Evolutionary conservation across 2,797 vertebrate genomes (phyloP).

Genomic region (Trichosurus vulpecula): DNA sequence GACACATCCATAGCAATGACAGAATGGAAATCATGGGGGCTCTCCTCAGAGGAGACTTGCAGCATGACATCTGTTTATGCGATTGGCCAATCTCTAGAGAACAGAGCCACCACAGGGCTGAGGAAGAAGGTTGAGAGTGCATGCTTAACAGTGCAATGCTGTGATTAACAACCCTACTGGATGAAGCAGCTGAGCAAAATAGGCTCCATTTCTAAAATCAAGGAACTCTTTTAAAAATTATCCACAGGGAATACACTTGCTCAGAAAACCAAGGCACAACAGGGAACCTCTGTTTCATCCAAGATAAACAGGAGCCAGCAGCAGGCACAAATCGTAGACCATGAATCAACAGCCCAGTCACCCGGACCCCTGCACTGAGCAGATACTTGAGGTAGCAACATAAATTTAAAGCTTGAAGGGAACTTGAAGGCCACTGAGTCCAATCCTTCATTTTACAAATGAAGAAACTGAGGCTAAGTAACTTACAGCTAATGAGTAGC

Average conservation of each 20-base stretch:
- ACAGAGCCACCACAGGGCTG: not conserved
- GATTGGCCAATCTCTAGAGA: slow-evolving; percentile 51
- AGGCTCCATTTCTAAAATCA: slow-evolving; percentile 28
- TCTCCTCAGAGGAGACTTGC: not conserved
- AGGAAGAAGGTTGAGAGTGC: not conserved
- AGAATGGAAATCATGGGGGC: not conserved
- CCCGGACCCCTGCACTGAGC: not conserved
- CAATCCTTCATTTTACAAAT: slow-evolving; percentile 22
- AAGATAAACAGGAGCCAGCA: slow-evolving; percentile 6
- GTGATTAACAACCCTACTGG: slow-evolving; percentile 36
- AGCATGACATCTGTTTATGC: not conserved
- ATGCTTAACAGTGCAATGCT: slow-evolving; percentile 13
- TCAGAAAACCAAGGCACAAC: not conserved
- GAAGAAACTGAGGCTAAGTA: not conserved
- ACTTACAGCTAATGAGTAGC: not conserved
- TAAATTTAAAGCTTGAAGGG: not conserved
- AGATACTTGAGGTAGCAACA: not conserved
- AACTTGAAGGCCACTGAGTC: not conserved
- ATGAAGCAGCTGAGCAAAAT: slow-evolving; percentile 14
- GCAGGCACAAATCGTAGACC: not conserved
- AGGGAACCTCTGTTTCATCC: not conserved
- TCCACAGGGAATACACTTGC: not conserved
- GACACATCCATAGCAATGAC: not conserved
- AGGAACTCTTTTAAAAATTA: slow-evolving; percentile 7
- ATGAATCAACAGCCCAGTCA: not conserved